Percentiles rank a stretch among this genome's conserved stretches.
phyloP scores from a whole-genome alignment of 2,113 vertebrate genomes.

The Herpetotheres cachinnans region DNA sequence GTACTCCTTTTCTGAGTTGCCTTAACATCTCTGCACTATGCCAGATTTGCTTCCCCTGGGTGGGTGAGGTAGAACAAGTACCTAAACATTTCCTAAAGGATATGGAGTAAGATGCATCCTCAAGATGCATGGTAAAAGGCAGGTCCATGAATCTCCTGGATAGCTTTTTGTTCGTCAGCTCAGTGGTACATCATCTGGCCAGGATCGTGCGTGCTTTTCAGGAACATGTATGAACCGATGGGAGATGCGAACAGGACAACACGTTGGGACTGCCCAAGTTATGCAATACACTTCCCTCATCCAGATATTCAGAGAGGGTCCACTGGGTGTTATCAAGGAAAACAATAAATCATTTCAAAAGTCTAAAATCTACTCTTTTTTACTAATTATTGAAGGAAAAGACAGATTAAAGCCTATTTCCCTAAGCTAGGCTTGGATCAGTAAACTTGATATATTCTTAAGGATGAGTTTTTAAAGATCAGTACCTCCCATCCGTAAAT shows the following conservation, averaged over 20 bases:
- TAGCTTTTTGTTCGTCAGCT: not conserved
- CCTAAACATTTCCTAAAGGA: not conserved
- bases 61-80: not conserved
- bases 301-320: not conserved
- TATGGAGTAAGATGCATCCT: not conserved
- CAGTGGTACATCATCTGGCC: not conserved
- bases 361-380: not conserved
- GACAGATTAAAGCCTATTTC: not conserved
- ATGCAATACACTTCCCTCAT: not conserved
- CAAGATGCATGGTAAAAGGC: not conserved
- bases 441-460: not conserved
- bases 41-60: not conserved
- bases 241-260: not conserved
- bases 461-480: not conserved
- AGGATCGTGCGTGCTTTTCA: not conserved
- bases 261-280: not conserved
- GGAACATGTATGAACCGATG: not conserved
- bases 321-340: not conserved
- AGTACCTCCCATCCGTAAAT: not conserved
- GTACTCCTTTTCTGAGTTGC: not conserved
- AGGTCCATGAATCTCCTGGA: not conserved
- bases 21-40: not conserved
- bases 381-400: not conserved
- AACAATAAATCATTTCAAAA: not conserved
- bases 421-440: not conserved